Conservation (phyloP, 2,113 vertebrate species). For the Columbina picui region DNA sequence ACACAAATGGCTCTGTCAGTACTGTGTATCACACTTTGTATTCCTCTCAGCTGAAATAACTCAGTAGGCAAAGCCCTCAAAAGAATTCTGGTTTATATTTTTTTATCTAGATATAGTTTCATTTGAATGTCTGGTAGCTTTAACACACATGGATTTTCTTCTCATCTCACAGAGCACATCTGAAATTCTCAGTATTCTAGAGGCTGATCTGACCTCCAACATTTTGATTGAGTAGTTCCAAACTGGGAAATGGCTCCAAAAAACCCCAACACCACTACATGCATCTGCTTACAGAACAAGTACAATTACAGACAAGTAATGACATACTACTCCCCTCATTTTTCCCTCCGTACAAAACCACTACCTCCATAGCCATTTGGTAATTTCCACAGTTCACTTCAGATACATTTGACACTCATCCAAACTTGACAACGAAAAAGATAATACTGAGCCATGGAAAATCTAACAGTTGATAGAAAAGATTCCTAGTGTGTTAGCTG, state of each 20-base stretch:
- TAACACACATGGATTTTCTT: not conserved
- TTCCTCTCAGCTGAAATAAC: not conserved
- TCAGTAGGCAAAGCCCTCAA: not conserved
- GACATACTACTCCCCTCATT: not conserved
- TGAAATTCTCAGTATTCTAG: not conserved
- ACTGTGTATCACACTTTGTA: not conserved
- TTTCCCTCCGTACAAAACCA: accelerated
- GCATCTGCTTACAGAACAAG: not conserved
- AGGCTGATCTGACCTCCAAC: not conserved
- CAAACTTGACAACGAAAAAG: not conserved
- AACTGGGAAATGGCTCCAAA: not conserved
- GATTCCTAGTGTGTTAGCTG: not conserved
- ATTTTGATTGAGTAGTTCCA: not conserved
- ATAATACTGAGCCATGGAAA: not conserved
- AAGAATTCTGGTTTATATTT: not conserved
- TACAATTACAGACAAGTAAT: not conserved
- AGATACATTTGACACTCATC: not conserved
- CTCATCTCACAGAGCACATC: too few species aligned
- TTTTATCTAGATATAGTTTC: not conserved
- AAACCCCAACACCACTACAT: not conserved
- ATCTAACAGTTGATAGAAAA: not conserved
- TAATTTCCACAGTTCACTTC: not conserved
- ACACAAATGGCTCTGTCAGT: not conserved
- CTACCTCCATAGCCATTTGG: not conserved
- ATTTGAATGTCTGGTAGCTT: not conserved